Evolutionary conservation across 2,797 vertebrate genomes (phyloP).

Genomic region (Acrossocheilus fasciatus): DNA sequence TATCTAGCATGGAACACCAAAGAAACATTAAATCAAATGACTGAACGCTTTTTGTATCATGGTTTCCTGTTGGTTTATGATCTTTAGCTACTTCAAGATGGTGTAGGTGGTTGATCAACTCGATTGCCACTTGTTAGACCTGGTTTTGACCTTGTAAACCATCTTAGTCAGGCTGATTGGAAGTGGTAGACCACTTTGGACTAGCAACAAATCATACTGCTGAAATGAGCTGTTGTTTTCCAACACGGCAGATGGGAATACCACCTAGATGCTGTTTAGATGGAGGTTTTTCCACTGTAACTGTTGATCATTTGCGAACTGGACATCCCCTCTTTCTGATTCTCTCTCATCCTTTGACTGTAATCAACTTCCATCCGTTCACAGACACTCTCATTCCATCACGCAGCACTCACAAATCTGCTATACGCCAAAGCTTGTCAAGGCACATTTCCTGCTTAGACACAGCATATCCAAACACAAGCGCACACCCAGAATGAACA

Average conservation of each 20-base stretch:
- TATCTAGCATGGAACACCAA: neutral
- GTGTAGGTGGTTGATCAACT: neutral
- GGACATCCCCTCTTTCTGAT: neutral
- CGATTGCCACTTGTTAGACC: no score
- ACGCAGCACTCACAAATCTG: neutral
- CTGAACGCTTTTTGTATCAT: neutral
- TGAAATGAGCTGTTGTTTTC: neutral
- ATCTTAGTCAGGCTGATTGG: neutral
- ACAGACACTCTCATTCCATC: neutral
- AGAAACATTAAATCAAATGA: neutral
- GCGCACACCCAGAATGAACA: constrained; percentile 28
- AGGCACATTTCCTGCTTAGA: constrained; percentile 4
- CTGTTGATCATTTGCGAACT: neutral
- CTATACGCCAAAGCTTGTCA: neutral
- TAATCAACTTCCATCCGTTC: neutral
- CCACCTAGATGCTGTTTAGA: neutral
- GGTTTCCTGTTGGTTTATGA: neutral
- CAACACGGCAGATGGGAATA: neutral
- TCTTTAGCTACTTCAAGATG: neutral
- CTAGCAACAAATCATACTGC: neutral
- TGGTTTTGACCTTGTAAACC: neutral
- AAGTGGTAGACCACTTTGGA: neutral
- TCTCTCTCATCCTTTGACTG: neutral
- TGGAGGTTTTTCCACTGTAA: neutral
- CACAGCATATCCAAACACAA: constrained; percentile 29